Evolutionary conservation across 2,113 vertebrate species (phyloP).

Genomic region (Lampris incognitus): DNA sequence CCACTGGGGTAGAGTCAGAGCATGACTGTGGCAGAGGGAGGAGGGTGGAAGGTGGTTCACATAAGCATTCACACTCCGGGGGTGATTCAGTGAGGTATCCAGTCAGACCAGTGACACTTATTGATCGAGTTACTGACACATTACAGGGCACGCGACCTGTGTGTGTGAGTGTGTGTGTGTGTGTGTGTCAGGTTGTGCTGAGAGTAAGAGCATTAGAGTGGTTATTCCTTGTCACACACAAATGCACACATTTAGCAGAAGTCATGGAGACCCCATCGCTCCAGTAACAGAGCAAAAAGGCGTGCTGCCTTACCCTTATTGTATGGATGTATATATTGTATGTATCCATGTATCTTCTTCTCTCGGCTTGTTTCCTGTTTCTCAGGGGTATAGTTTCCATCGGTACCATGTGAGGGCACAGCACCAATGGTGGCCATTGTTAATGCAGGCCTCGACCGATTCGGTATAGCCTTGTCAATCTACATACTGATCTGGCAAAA

Average conservation of each 20-base stretch:
- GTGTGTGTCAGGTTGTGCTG: constrained; percentile 6
- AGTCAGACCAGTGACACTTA: constrained; percentile 37
- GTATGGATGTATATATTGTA: no score
- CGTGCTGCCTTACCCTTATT: no score
- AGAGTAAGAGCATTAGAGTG: constrained; percentile 31
- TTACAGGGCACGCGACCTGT: constrained; percentile 23
- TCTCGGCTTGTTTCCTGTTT: no score
- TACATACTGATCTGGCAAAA: no score
- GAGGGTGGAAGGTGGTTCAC: constrained; percentile 17
- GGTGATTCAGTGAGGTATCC: constrained; percentile 28
- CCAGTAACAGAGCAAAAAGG: no score
- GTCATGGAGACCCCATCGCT: constrained; percentile 34
- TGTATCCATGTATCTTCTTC: no score
- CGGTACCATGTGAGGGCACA: no score
- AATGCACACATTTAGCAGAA: constrained; percentile 33
- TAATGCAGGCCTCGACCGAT: no score
- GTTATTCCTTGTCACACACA: constrained; percentile 28
- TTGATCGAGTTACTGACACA: constrained; percentile 64
- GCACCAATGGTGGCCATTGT: no score
- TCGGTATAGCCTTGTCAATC: no score
- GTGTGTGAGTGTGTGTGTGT: constrained; percentile 16
- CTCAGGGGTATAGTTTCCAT: no score
- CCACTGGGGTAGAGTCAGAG: constrained; percentile 42
- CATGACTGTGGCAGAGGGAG: constrained; percentile 11
- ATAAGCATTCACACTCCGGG: constrained; percentile 39